phyloP scores from a whole-genome alignment of 2,888 invertebrate genomes.

The Mesodorylaimus sp. region DNA sequence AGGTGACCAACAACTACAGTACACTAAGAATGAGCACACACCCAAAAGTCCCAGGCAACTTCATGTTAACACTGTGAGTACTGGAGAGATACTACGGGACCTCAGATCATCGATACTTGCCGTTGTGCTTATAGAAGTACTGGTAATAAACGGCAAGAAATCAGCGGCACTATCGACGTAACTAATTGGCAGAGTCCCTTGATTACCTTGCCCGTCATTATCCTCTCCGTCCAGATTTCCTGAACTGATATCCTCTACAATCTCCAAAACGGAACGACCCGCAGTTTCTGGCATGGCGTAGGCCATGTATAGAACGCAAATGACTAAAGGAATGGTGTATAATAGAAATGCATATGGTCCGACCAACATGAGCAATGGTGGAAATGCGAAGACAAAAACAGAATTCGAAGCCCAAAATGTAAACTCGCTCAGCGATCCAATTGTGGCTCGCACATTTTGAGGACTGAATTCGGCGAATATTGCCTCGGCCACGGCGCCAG shows the following conservation, averaged over 20 bases:
- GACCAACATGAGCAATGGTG: neutral
- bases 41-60: too few species aligned
- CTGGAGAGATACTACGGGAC: too few species aligned
- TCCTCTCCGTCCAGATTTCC: too few species aligned
- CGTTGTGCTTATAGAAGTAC: too few species aligned
- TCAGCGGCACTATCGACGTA: too few species aligned
- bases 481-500: neutral
- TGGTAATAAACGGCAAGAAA: too few species aligned
- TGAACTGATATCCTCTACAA: neutral
- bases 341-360: neutral
- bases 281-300: neutral
- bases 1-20: too few species aligned
- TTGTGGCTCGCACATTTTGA: neutral
- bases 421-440: neutral
- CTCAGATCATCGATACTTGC: too few species aligned
- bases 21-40: too few species aligned
- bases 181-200: too few species aligned
- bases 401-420: neutral
- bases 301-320: neutral
- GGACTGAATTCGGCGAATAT: neutral
- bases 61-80: too few species aligned
- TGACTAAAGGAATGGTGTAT: neutral
- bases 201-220: too few species aligned
- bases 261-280: neutral
- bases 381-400: neutral